Evolutionary conservation across 2,113 vertebrate species (phyloP).

Genomic region (Pao palembangensis): DNA sequence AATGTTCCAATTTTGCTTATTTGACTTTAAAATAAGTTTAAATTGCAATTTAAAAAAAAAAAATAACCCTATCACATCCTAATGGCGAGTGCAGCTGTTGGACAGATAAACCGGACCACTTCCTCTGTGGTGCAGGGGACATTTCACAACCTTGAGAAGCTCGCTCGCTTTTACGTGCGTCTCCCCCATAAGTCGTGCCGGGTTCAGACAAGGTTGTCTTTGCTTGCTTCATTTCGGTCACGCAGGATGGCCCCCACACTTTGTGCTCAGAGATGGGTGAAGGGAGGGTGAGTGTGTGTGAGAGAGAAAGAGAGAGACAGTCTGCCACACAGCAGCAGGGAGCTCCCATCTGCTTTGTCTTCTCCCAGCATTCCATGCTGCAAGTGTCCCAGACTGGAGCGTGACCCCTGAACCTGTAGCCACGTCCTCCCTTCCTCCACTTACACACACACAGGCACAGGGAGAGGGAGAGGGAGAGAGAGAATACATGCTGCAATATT

Average conservation of each 20-base stretch:
- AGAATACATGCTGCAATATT: conserved; percentile 7
- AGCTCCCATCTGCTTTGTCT: conserved; percentile 75
- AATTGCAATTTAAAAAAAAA: neutral
- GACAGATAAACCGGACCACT: conserved; percentile 51
- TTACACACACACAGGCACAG: conserved; percentile 4
- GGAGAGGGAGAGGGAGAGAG: too few relatives aligned
- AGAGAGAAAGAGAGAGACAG: conserved; percentile 3
- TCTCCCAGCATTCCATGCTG: conserved; percentile 66
- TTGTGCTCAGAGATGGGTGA: conserved; percentile 46
- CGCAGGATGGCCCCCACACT: conserved; percentile 58
- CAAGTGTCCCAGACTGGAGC: conserved; percentile 65
- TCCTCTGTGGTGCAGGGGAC: conserved; percentile 56
- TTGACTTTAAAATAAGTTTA: too few relatives aligned
- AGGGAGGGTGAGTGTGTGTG: conserved; percentile 5
- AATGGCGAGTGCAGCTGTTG: conserved; percentile 55
- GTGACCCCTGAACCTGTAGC: conserved; percentile 55
- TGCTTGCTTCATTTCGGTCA: conserved; percentile 60
- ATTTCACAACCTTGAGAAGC: conserved; percentile 67
- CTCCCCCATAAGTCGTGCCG: conserved; percentile 7
- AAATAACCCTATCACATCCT: neutral
- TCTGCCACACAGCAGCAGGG: conserved; percentile 48
- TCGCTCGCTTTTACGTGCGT: conserved; percentile 16
- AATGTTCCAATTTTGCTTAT: neutral
- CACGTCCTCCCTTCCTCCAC: conserved; percentile 39
- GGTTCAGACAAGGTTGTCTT: conserved; percentile 62